phyloP scores from a whole-genome alignment of 2,888 invertebrate species.

The Odontothrips loti region DNA sequence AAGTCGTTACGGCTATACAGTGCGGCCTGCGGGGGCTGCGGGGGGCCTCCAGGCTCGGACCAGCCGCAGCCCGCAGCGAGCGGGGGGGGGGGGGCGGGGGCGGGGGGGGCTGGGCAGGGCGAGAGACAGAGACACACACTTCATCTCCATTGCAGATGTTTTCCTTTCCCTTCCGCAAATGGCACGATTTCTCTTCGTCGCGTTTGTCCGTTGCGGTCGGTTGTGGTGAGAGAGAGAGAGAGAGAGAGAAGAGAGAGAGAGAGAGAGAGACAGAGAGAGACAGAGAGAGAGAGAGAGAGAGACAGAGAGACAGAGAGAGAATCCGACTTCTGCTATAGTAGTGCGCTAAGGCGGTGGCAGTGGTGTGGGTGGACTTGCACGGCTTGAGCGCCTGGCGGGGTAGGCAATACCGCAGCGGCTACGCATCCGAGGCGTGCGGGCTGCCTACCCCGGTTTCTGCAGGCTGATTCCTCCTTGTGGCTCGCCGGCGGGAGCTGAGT shows the following conservation, averaged over 20 bases:
- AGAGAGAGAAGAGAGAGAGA: not conserved
- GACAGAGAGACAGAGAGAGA: not conserved
- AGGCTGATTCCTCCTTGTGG: too few species aligned
- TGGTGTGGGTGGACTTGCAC: too few species aligned
- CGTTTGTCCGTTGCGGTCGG: not conserved
- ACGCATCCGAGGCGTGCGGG: too few species aligned
- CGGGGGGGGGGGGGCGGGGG: too few species aligned
- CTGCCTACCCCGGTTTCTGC: too few species aligned
- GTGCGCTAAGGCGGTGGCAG: too few species aligned
- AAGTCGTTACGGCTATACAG: not conserved
- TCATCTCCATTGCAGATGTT: constrained; percentile 2
- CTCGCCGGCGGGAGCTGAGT: too few species aligned
- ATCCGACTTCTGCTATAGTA: too few species aligned
- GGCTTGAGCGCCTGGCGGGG: too few species aligned
- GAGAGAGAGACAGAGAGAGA: not conserved
- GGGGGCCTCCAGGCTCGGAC: too few species aligned
- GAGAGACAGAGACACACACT: not conserved
- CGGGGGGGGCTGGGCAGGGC: not conserved
- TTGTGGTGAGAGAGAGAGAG: not conserved
- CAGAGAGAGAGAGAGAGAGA: not conserved
- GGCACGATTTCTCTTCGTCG: not conserved
- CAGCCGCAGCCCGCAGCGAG: too few species aligned
- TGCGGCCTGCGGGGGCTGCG: not conserved
- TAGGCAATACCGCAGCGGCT: too few species aligned
- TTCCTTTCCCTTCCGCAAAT: not conserved